Conservation (phyloP, 2,113 vertebrate genomes). For the Dasypus novemcinctus region DNA sequence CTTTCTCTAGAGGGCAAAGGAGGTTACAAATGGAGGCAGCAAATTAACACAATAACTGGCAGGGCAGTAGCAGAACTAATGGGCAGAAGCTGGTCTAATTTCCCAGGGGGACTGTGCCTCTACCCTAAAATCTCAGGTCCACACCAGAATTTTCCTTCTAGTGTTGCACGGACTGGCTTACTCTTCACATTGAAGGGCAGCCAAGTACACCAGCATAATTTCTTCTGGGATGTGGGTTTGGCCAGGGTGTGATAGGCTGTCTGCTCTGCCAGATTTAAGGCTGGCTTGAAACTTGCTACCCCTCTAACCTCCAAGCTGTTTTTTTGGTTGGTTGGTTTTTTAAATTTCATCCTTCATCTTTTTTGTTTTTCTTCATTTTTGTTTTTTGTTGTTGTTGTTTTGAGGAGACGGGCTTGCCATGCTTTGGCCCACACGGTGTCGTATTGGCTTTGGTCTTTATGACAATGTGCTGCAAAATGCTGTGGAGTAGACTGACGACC, state of each 20-base stretch:
- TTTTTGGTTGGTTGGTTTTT: too few relatives aligned
- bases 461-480: neutral
- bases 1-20: neutral
- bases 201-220: too few relatives aligned
- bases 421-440: too few relatives aligned
- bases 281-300: neutral
- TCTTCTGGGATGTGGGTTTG: neutral
- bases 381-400: too few relatives aligned
- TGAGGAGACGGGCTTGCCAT: neutral
- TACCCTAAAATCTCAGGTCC: neutral
- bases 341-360: too few relatives aligned
- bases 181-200: neutral
- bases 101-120: neutral
- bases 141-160: neutral
- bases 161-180: neutral
- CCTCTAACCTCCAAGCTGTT: neutral
- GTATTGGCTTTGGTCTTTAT: too few relatives aligned
- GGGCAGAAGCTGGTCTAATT: neutral
- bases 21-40: neutral
- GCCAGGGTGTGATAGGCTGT: too few relatives aligned
- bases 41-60: neutral
- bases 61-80: neutral
- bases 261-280: neutral
- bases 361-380: too few relatives aligned
- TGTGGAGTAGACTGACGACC: accelerated